Evolutionary conservation across 2,113 vertebrate genomes (phyloP).

Genomic region (Pan paniscus): DNA sequence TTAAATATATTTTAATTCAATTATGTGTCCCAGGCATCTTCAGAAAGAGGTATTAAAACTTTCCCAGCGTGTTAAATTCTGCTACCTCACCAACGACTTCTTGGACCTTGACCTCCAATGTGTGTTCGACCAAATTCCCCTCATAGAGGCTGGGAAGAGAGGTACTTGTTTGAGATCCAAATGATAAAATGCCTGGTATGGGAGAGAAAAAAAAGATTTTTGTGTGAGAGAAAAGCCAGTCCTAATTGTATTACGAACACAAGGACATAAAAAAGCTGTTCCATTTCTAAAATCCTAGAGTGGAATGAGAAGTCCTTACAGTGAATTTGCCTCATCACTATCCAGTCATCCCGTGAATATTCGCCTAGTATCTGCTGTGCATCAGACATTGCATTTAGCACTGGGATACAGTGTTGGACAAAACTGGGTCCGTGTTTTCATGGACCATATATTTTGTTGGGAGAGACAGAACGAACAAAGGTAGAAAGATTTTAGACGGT

Average conservation of each 20-base stretch:
- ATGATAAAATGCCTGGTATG: neutral
- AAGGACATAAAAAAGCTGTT: neutral
- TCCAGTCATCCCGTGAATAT: neutral
- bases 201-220: neutral
- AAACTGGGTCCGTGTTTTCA: neutral
- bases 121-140: neutral
- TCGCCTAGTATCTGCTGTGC: neutral
- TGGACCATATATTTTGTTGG: neutral
- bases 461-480: neutral
- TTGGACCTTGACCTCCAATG: neutral
- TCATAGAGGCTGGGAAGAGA: neutral
- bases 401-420: neutral
- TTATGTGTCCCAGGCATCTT: neutral
- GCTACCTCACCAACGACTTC: neutral
- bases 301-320: neutral
- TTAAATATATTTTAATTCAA: constrained; percentile 8
- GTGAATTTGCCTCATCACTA: neutral
- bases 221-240: neutral
- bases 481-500: neutral
- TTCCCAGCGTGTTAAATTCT: neutral
- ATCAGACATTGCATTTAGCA: neutral
- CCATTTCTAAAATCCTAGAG: constrained; percentile 19
- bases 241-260: neutral
- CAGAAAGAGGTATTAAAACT: neutral
- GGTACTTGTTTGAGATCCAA: neutral